Percentiles rank a stretch among this genome's conserved stretches.
Conservation (phyloP, 2,113 vertebrate species). For the Melanerpes aurifrons region DNA sequence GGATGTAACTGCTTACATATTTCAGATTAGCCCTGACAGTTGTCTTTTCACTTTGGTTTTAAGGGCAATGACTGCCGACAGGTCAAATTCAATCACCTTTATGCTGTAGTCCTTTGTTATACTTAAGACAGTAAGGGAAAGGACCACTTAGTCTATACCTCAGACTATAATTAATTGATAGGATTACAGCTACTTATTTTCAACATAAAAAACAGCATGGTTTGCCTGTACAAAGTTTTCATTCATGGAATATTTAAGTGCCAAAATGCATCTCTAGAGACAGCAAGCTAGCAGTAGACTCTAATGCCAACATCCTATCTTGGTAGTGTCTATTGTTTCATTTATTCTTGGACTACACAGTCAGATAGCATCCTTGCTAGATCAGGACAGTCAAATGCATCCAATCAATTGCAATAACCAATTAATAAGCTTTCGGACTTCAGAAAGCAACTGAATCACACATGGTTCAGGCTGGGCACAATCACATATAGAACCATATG, state of each 20-base stretch:
- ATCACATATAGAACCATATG: neutral
- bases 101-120: neutral
- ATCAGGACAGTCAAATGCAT: neutral
- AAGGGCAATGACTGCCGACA: neutral
- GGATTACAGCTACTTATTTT: neutral
- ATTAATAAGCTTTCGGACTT: neutral
- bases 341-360: neutral
- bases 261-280: neutral
- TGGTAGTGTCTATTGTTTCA: neutral
- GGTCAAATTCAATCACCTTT: neutral
- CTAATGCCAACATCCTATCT: neutral
- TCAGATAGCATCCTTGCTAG: neutral
- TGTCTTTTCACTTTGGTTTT: neutral
- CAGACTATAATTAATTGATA: neutral
- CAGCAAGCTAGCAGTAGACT: neutral
- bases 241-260: neutral
- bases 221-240: neutral
- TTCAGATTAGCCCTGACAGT: neutral
- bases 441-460: neutral
- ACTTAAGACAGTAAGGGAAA: neutral
- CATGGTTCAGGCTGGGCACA: neutral
- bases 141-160: neutral
- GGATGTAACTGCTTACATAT: neutral
- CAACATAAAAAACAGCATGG: neutral
- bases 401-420: neutral